These are phyloP conservation scores for Sorex maritimensis DNA, from an alignment of 2,797 vertebrate species.

Conservation along the genomic window DNA sequence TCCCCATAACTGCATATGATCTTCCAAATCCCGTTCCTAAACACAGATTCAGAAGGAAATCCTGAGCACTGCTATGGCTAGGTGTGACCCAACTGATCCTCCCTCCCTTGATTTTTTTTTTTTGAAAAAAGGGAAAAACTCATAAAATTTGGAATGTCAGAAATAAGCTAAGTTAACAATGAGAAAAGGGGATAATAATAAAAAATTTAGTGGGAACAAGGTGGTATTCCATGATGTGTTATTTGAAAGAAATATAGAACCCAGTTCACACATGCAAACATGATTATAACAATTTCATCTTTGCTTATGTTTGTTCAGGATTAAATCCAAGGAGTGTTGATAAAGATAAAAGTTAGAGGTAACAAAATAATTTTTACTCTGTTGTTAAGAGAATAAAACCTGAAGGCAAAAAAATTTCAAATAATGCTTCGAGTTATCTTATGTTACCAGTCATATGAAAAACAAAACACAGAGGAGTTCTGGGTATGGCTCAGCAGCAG, in stretches of 20 bases:
- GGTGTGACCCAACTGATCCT: too few relatives aligned
- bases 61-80: too few relatives aligned
- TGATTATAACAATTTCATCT: background rate
- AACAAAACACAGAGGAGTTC: background rate
- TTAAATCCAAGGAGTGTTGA: background rate
- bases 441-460: constrained; percentile 25
- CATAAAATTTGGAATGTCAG: background rate
- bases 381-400: constrained; percentile 28
- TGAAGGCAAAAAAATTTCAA: constrained; percentile 16
- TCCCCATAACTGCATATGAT: too few relatives aligned
- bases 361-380: constrained; percentile 16
- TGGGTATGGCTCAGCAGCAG: too few relatives aligned
- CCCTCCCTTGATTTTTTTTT: too few relatives aligned
- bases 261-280: background rate
- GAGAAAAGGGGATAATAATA: background rate
- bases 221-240: background rate
- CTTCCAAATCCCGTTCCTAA: too few relatives aligned
- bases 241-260: background rate
- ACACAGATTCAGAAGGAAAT: too few relatives aligned
- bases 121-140: too few relatives aligned
- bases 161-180: background rate
- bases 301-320: background rate
- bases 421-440: constrained; percentile 30
- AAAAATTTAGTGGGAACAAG: background rate
- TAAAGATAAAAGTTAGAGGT: background rate